Evolutionary conservation across 1,140 invertebrate genomes (phyloP), one percentile per base, ranked within the genome.

Genomic region (Drosophila ambigua): DNA sequence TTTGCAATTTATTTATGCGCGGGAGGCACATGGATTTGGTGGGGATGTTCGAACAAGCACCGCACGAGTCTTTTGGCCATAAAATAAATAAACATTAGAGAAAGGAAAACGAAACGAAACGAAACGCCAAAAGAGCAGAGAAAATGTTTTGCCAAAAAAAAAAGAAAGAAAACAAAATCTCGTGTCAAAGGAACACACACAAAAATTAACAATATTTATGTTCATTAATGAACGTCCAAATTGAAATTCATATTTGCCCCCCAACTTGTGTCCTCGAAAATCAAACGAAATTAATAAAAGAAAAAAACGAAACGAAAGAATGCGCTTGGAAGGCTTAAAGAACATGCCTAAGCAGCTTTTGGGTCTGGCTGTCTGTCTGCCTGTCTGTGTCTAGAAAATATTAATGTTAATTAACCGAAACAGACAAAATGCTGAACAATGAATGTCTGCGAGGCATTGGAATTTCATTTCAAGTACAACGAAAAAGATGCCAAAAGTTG

Each of bases 181-280:
- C 9, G 51, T 48, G 66, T 55, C 51, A 57, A 67, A 66, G 15
- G 67, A 46, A 76, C 15, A 16, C 31, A 55, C 15, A 64, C 41
- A 49, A 54, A 31, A 41, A 26, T 67, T 26, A 67, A 61, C 23
- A 60, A 61, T 61, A 76, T 75, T 71, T 72, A 72, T 79, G 58
- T 64, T 63, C 44, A 63, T 75, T 75, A 77, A 66, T 73, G 54
- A 72, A 72, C 55, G 11, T 39, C 61, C 39, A 55, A 41, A 61
- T 41, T 59, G 61, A 81, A 74, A 62, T 68, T 66, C 50, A 39
- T 24, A 44, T 60, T 57, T 20, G 20, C 20, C 20, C 54, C 55
- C 60, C 69, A 43, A 52, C 55, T 79, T 41, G 51, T 65, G 68
- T 59, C 77, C 68, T 81, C 77, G 55, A 66, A 76, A 69, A 62